Conservation (phyloP, 2,797 vertebrate species). For the Sebastes miniatus region DNA sequence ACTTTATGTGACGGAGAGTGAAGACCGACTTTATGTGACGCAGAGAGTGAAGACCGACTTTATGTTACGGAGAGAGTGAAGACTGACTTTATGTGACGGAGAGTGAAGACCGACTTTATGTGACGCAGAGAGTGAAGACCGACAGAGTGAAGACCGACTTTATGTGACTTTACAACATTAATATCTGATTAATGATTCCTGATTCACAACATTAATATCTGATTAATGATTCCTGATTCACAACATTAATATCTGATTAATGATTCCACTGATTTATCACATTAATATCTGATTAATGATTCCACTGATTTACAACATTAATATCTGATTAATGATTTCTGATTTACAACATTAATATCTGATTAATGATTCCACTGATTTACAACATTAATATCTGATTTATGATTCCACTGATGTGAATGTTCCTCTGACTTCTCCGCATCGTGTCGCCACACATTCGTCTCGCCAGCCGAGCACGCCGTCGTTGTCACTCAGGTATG, state of each 20-base stretch:
- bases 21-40: not conserved
- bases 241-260: too few species aligned
- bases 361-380: too few species aligned
- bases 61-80: too few species aligned
- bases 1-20: too few species aligned
- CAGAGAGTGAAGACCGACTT: not conserved
- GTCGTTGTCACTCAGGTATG: constrained; percentile 48
- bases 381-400: not conserved
- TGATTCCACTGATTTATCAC: too few species aligned
- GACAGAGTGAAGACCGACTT: not conserved
- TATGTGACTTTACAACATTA: not conserved
- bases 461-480: not conserved
- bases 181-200: not conserved
- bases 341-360: too few species aligned
- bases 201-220: not conserved
- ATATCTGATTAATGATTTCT: too few species aligned
- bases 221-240: too few species aligned
- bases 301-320: too few species aligned
- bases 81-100: not conserved
- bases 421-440: not conserved
- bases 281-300: too few species aligned
- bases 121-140: too few species aligned
- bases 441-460: not conserved
- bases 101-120: too few species aligned
- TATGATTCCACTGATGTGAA: not conserved